Percentiles rank a stretch among this genome's conserved stretches.
These are phyloP conservation scores for Argyra leucocephala DNA, from an alignment of 2,888 invertebrate genomes.

Conservation along the genomic window DNA sequence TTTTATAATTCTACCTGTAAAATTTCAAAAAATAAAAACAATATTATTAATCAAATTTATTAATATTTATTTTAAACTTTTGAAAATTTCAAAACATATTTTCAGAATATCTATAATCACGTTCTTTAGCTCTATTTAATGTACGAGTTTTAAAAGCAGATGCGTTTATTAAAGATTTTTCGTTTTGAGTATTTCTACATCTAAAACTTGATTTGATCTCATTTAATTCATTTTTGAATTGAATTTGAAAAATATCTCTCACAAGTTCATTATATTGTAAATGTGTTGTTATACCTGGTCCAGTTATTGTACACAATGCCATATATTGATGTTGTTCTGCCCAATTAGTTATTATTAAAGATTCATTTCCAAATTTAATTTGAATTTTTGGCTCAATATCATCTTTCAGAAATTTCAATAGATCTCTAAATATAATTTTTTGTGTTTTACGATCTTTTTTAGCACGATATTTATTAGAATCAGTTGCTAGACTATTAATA, in stretches of 20 bases:
- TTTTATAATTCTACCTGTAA: too few relatives aligned
- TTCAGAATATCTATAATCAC: slow-evolving; percentile 76
- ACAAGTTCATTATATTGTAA: slow-evolving; percentile 70
- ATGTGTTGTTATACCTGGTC: slow-evolving; percentile 60
- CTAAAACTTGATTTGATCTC: slow-evolving; percentile 56
- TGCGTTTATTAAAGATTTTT: slow-evolving; percentile 73
- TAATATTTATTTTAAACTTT: not conserved
- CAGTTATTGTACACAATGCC: slow-evolving; percentile 47
- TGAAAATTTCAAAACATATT: not conserved
- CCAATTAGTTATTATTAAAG: slow-evolving; percentile 43
- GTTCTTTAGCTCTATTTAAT: slow-evolving; percentile 74
- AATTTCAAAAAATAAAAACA: too few relatives aligned
- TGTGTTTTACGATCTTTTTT: slow-evolving; percentile 92
- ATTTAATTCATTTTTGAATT: not conserved
- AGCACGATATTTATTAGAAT: slow-evolving; percentile 88
- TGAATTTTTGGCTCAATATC: slow-evolving; percentile 42
- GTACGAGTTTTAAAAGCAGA: slow-evolving; percentile 87
- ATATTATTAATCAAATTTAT: too few relatives aligned
- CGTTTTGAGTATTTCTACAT: slow-evolving; percentile 43
- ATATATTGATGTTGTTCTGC: slow-evolving; percentile 46
- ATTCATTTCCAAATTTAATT: slow-evolving; percentile 41
- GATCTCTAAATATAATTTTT: slow-evolving; percentile 87
- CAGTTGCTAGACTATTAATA: slow-evolving; percentile 74
- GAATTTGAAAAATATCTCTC: slow-evolving; percentile 52
- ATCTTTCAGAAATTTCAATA: slow-evolving; percentile 74